Conservation (phyloP, 2,888 invertebrate genomes). For the Bellardia bayeri region DNA sequence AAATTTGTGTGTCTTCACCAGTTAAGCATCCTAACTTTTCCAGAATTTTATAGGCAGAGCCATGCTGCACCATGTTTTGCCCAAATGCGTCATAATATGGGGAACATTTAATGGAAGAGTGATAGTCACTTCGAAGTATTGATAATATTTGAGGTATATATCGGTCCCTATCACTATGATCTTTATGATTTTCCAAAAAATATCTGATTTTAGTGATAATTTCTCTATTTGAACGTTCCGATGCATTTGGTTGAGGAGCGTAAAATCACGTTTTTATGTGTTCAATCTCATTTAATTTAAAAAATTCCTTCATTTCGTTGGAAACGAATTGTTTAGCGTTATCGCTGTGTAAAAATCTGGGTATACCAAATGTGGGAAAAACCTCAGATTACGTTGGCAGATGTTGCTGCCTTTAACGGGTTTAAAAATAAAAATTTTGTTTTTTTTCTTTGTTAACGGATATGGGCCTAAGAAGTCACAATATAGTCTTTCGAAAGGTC, state of each 20-base stretch:
- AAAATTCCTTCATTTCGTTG: constrained; percentile 1
- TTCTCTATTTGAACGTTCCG: background rate
- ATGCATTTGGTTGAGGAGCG: background rate
- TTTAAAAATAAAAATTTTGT: background rate
- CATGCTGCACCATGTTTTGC: too few relatives aligned
- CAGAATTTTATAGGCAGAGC: too few relatives aligned
- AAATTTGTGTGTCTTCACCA: too few relatives aligned
- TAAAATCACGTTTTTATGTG: too few relatives aligned
- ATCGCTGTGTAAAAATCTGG: background rate
- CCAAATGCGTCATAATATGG: too few relatives aligned
- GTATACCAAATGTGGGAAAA: background rate
- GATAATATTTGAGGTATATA: too few relatives aligned
- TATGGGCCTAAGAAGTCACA: too few relatives aligned
- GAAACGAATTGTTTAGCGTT: background rate
- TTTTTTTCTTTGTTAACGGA: too few relatives aligned
- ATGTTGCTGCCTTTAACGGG: background rate
- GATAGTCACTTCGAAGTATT: too few relatives aligned
- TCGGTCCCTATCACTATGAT: background rate
- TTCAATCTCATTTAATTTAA: background rate
- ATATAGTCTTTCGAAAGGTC: too few relatives aligned
- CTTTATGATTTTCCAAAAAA: background rate
- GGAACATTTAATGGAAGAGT: too few relatives aligned
- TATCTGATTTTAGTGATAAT: background rate
- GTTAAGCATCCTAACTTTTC: too few relatives aligned
- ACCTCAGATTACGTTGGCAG: background rate